Evolutionary conservation across 2,113 vertebrate genomes (phyloP).

Genomic region (Felis chaus): DNA sequence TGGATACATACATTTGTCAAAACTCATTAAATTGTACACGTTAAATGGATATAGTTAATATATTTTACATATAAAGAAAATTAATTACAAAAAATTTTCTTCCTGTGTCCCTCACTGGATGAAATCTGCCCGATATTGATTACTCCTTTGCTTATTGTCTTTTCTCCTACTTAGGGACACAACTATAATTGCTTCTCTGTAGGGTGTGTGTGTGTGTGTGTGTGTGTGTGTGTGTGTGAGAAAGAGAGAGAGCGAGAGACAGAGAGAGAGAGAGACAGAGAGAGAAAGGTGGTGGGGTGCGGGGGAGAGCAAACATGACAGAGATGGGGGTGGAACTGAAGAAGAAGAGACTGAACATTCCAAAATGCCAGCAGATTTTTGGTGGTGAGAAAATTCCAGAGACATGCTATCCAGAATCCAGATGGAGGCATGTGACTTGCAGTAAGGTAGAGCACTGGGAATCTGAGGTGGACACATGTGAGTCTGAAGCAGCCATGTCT

Average conservation of each 20-base stretch:
- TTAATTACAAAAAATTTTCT: not conserved
- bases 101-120: not conserved
- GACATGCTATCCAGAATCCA: not conserved
- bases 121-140: not conserved
- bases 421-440: not conserved
- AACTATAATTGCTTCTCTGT: not conserved
- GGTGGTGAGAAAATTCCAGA: not conserved
- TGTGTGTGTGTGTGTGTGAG: not conserved
- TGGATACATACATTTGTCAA: not conserved
- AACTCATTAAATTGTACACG: not conserved
- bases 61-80: not conserved
- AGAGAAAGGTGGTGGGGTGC: too few relatives aligned
- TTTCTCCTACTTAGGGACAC: not conserved
- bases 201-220: not conserved
- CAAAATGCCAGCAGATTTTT: not conserved
- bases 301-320: too few relatives aligned
- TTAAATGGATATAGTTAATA: not conserved
- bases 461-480: not conserved
- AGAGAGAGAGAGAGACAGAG: too few relatives aligned
- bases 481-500: not conserved
- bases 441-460: not conserved
- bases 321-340: not conserved
- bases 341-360: not conserved
- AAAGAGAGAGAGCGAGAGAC: not conserved
- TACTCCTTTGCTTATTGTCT: not conserved